Evolutionary conservation across 92 coral and sea anemone genomes (phyloP).

Genomic region (Epizoanthus rinbou): DNA sequence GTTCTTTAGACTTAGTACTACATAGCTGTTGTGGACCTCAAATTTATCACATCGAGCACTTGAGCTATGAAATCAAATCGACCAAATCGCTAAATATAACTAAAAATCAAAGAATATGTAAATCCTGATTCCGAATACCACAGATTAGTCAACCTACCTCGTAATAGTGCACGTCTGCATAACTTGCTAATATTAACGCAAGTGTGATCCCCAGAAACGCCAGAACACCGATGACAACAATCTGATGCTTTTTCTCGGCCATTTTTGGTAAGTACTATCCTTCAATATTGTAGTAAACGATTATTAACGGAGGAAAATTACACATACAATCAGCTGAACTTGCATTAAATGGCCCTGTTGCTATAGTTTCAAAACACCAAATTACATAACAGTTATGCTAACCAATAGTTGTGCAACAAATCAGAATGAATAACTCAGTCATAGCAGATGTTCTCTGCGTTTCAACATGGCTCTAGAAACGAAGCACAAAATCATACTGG

Average conservation of each 20-base stretch:
- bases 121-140: too few species aligned
- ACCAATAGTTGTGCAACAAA: neutral
- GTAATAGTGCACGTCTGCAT: slow-evolving; percentile 77
- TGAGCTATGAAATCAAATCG: too few species aligned
- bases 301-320: neutral
- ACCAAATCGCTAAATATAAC: too few species aligned
- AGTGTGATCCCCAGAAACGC: neutral
- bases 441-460: neutral
- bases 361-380: neutral
- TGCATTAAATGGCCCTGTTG: neutral
- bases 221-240: neutral
- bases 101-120: too few species aligned
- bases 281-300: neutral
- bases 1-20: too few species aligned
- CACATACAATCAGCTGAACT: too few species aligned
- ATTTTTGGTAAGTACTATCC: neutral
- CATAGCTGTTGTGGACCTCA: too few species aligned
- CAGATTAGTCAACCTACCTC: slow-evolving; percentile 52
- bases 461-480: neutral
- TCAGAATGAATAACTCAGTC: too few species aligned
- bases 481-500: slow-evolving; percentile 20
- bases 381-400: neutral
- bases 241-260: slow-evolving; percentile 22
- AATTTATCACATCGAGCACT: too few species aligned
- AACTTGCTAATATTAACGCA: slow-evolving; percentile 61